Evolutionary conservation across 2,797 vertebrate species (phyloP).

Genomic region (Oreortyx pictus): DNA sequence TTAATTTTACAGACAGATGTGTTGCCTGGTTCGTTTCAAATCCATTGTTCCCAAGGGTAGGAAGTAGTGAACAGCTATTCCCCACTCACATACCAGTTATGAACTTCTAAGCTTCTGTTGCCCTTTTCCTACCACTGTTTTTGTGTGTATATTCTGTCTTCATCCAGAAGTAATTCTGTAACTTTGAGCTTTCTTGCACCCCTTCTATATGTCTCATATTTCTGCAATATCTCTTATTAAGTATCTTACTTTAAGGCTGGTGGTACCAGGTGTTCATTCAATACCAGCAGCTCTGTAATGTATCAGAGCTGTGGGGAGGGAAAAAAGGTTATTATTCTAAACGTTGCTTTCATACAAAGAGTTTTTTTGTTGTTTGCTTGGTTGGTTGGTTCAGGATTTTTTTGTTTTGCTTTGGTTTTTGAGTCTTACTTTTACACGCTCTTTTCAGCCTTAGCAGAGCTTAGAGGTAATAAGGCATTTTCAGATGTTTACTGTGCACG

Average conservation of each 20-base stretch:
- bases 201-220: neutral
- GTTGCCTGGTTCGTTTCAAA: neutral
- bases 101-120: neutral
- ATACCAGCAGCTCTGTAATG: neutral
- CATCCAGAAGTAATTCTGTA: neutral
- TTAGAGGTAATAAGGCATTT: neutral
- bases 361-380: neutral
- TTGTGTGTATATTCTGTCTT: neutral
- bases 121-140: neutral
- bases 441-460: neutral
- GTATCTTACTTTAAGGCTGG: neutral
- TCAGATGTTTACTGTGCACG: neutral
- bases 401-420: neutral
- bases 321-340: neutral
- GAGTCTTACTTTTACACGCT: neutral
- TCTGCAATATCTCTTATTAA: neutral
- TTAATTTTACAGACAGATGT: neutral
- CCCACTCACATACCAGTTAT: neutral
- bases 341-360: neutral
- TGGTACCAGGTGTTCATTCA: neutral
- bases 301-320: neutral
- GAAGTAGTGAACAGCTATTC: neutral
- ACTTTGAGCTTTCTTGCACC: neutral
- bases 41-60: neutral
- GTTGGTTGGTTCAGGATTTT: neutral